Evolutionary conservation across 1,140 invertebrate species (phyloP).

Genomic region (fruit fly (Drosophila melanogaster)): Release_6_plus_ISO1_MT NT_033777.3:9544001-9544500

Average conservation of each 20-base stretch:
- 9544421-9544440: constrained; percentile 42
- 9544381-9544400: constrained; percentile 35
- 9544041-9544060: constrained; percentile 37
- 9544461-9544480: constrained; percentile 29
- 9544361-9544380: constrained; percentile 64
- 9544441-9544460: constrained; percentile 45
- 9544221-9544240: not conserved
- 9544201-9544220: too few species aligned
- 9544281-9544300: not conserved
- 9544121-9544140: not conserved
- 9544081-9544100: constrained; percentile 48
- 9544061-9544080: constrained; percentile 49
- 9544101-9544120: constrained; percentile 24
- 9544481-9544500: constrained; percentile 5
- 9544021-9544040: constrained; percentile 43
- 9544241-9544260: not conserved
- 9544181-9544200: not conserved
- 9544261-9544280: not conserved
- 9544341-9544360: constrained; percentile 55
- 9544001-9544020: constrained; percentile 28
- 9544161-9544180: too few species aligned
- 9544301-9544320: constrained; percentile 11
- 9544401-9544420: constrained; percentile 12
- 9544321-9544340: constrained; percentile 35
- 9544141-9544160: not conserved